Evolutionary conservation across 2,888 invertebrate species (phyloP), one percentile per base, ranked within the genome.

Genomic region (Brenthis daphne): DNA sequence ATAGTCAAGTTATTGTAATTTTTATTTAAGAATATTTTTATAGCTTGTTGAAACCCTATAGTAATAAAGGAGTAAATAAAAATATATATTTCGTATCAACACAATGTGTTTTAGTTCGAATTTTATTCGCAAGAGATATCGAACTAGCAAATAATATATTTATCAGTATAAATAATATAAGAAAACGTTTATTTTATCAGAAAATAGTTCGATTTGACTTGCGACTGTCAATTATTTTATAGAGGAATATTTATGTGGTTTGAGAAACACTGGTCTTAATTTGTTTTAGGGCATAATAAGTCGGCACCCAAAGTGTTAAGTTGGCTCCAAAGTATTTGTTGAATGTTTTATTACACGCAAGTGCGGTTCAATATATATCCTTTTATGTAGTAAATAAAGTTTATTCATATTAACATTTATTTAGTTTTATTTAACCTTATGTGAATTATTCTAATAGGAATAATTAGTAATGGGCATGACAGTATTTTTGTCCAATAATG

Each of bases 301-400:
- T 89, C 86, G 85, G 85, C 85, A 89, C 84, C 90, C 88, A 90
- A 91, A 90, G 89, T 85, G 86, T 89, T 86, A 83, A 85, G 87
- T 89, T 82, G 37, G 87, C 89, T 89, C 90, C 91, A 91, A 91
- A 91, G 91, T 90, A 86, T 88, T 90, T 90, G 90, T 91, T 92
- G 85, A 90, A 88, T 89, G 89, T 90, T 91, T 87, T 90, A 90
- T 90, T 90, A 87, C 80, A 81, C 80, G 82, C 77, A 83, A 87
- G 82, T 85, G 84, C 82, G 84, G 83, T 89, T 86, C 81, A 82
- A 81, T 87, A 82, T 87, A 89, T 88, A 73, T 86, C 88, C 89
- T 91, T 89, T 89, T 90, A 89, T 86, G 85, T 90, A 92, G 89
- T 43, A 85, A 92, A 91, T 92, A 92, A 92, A 92, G 88, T 91